Evolutionary conservation across 2,113 vertebrate genomes (phyloP), one percentile per base, ranked within the genome.

Genomic region (Arenaria interpres): DNA sequence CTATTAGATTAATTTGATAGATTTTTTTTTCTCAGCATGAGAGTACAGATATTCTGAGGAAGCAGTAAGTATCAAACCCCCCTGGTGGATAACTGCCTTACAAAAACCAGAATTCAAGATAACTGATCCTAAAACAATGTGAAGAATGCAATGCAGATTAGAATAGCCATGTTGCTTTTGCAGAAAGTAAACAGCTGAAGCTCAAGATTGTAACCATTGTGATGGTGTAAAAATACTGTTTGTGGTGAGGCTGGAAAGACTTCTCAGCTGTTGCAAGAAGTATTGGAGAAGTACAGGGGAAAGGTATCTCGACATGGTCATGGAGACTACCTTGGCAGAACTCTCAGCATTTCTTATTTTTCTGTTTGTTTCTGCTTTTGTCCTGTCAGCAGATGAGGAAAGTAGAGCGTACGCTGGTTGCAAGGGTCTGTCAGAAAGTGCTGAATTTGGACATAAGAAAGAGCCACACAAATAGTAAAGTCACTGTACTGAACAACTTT

Each of bases 91-190:
- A 93, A 66, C 81, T 85, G 88, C 95, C 85, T 97, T 94, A 62
- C 67, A 88, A 82, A 93, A 90, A 51, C 37, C 56, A 74, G 91
- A 90, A 50, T 94, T 97, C 45, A 75, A 75, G 93, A 95, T 96
- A 97, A 85, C 93, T 97, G 96, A 97, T 94, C 94, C 96, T 95
- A 95, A 97, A 97, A 95, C 91, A 95, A 96, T 98, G 90, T 39
- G 43, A 96, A 69, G 79, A 68, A 89, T 94, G 84, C 6, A 0
- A 27, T 80, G 80, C 64, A 94, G 94, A 96, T 95, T 95, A 85
- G 96, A 90, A 73, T 64, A 59, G 59, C 84, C 27, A 5, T 71
- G 92, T 83, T 92, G 27, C 82, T 86, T 95, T 84, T 80, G 62
- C 11, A 46, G 89, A 85, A 83, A 57, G 63, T 86, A 93, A 96